Conservation (phyloP, 2,797 vertebrate genomes). For the Lutjanus argentimaculatus region DNA sequence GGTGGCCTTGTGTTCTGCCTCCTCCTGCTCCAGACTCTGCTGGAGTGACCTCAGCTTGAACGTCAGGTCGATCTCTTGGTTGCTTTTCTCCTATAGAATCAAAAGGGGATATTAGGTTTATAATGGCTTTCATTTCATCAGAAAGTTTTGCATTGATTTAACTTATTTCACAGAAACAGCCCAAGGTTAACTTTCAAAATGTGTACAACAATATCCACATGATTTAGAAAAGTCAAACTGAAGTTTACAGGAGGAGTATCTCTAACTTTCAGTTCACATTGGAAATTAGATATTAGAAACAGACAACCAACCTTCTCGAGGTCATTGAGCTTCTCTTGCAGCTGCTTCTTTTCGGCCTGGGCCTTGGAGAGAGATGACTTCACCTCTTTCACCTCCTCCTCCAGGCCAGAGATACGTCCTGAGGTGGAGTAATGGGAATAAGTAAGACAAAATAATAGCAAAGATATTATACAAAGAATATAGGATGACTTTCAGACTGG, state of each 20-base stretch:
- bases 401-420: slow-evolving; percentile 90
- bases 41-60: slow-evolving; percentile 96
- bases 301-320: slow-evolving; percentile 90
- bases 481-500: neutral
- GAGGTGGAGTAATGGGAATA: slow-evolving; percentile 12
- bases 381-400: slow-evolving; percentile 91
- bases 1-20: slow-evolving; percentile 93
- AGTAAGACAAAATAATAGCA: neutral
- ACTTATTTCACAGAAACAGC: no score
- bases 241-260: neutral
- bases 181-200: no score
- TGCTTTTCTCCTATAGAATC: slow-evolving; percentile 91
- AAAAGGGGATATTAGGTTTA: slow-evolving; percentile 1
- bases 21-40: slow-evolving; percentile 96
- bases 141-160: no score
- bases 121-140: no score
- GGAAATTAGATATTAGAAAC: neutral
- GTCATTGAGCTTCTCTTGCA: slow-evolving; percentile 91
- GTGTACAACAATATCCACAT: neutral
- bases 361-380: slow-evolving; percentile 87
- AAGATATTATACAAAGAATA: neutral
- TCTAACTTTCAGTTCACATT: neutral
- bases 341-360: slow-evolving; percentile 91
- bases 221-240: neutral
- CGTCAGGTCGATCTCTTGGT: slow-evolving; percentile 96